A percentile compares a stretch with the other conserved stretches of the same genome.
Evolutionary conservation across 2,797 vertebrate species (phyloP).

Genomic region (Characodon lateralis): DNA sequence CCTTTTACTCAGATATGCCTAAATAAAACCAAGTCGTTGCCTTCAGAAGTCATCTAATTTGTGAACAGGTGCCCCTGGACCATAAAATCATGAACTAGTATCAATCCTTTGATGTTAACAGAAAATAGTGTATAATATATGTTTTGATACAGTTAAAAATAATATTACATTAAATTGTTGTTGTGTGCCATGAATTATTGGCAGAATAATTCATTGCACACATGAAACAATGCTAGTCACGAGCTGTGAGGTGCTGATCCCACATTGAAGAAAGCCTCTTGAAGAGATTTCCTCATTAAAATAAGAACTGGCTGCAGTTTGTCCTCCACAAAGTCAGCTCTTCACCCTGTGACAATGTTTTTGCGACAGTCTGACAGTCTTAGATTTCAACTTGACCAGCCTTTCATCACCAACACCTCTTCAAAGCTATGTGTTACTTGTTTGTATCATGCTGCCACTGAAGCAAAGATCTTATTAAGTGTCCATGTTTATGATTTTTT

Average conservation of each 20-base stretch:
- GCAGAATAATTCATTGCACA: neutral
- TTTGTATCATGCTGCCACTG: neutral
- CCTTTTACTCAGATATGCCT: neutral
- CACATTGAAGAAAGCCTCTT: constrained; percentile 4
- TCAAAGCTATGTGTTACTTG: neutral
- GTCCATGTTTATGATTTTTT: neutral
- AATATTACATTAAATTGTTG: neutral
- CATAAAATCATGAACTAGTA: no score
- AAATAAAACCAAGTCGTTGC: neutral
- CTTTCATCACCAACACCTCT: constrained; percentile 8
- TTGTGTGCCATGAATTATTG: neutral
- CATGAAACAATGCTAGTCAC: constrained; percentile 7
- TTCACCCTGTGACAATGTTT: neutral
- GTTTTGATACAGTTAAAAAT: neutral
- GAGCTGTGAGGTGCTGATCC: constrained; percentile 11
- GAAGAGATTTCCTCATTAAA: constrained; percentile 26
- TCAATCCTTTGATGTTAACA: neutral
- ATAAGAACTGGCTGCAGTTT: constrained; percentile 9
- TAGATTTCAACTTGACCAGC: constrained; percentile 9
- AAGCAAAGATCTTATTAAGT: neutral
- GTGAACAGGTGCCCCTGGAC: no score
- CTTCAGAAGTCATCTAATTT: no score
- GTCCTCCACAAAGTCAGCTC: constrained; percentile 26
- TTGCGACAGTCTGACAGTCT: constrained; percentile 3
- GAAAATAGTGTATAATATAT: neutral